Percentiles rank a stretch among this genome's conserved stretches.
Evolutionary conservation across 2,113 vertebrate species (phyloP).

Genomic region (Garra rufa): DNA sequence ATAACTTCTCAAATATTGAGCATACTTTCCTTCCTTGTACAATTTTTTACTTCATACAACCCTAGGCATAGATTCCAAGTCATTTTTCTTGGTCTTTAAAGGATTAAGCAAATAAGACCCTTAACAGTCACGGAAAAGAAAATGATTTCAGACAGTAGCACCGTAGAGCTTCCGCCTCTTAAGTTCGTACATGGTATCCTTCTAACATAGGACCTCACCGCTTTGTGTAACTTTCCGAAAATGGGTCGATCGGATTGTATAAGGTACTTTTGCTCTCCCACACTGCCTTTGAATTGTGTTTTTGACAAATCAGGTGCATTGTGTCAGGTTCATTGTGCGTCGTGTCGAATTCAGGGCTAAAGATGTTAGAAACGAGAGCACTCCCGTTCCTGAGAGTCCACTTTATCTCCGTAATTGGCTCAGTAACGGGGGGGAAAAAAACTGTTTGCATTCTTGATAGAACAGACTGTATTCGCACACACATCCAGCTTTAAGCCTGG

Average conservation of each 20-base stretch:
- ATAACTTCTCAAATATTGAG: background rate
- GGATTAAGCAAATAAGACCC: conserved; percentile 25
- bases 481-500: conserved; percentile 49
- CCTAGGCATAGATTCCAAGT: background rate
- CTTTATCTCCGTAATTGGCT: conserved; percentile 59
- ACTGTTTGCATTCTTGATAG: conserved; percentile 60
- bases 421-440: conserved; percentile 47
- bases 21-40: background rate
- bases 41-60: conserved; percentile 19
- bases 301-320: conserved; percentile 57
- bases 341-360: conserved; percentile 43
- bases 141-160: background rate
- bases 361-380: conserved; percentile 22
- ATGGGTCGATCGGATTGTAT: conserved; percentile 51
- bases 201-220: conserved; percentile 33
- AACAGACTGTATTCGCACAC: conserved; percentile 50
- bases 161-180: background rate
- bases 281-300: conserved; percentile 48
- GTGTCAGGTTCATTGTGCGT: conserved; percentile 36
- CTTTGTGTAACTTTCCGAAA: conserved; percentile 38
- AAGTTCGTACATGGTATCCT: background rate
- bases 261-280: conserved; percentile 55
- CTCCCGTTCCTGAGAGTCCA: conserved; percentile 57
- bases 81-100: background rate
- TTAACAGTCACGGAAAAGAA: background rate